Conservation (phyloP, 2,888 invertebrate species). For the Ophonus ardosiacus region DNA sequence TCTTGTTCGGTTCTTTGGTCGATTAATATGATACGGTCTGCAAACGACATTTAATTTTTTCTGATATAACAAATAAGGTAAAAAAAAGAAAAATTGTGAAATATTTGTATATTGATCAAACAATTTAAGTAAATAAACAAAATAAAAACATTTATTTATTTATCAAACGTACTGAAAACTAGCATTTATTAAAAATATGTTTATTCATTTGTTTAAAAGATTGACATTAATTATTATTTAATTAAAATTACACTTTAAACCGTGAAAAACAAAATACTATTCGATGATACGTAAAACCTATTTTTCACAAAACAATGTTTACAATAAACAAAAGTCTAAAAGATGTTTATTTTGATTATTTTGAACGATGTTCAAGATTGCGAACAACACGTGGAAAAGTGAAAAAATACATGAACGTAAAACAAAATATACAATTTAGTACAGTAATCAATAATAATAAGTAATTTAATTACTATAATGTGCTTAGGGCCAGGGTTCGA, state of each 20-base stretch:
- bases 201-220: neutral
- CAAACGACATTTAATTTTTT: too few relatives aligned
- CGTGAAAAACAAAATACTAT: neutral
- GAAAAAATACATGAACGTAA: neutral
- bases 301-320: neutral
- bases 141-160: neutral
- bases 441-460: neutral
- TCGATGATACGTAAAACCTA: neutral
- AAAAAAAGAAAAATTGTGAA: too few relatives aligned
- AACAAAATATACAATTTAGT: neutral
- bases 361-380: conserved; percentile 9
- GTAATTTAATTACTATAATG: too few relatives aligned
- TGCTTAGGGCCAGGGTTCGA: too few relatives aligned
- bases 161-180: neutral
- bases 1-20: too few relatives aligned
- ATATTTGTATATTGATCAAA: too few relatives aligned
- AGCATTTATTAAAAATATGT: neutral
- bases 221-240: neutral
- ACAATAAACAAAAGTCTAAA: conserved; percentile 11
- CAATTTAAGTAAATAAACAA: too few relatives aligned
- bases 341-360: conserved; percentile 20
- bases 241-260: neutral
- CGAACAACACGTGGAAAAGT: neutral
- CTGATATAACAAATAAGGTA: too few relatives aligned
- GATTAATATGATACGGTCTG: too few relatives aligned